phyloP scores from a whole-genome alignment of 2,888 invertebrate genomes.

The Silvanus unidentatus region DNA sequence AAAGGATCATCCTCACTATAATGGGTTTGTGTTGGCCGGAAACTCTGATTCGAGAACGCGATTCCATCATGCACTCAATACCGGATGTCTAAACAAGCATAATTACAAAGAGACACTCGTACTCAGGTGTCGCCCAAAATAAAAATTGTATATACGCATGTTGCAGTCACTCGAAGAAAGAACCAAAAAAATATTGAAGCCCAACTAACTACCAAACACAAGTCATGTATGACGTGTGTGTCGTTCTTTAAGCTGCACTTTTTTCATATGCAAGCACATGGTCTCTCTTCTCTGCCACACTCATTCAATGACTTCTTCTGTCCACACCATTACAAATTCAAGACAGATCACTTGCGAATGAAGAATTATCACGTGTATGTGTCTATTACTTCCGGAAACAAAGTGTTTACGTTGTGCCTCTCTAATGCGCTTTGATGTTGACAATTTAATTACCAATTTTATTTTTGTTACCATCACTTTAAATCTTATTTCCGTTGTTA shows the following conservation, averaged over 20 bases:
- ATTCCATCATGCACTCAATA: constrained; percentile 12
- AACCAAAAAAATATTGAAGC: no score
- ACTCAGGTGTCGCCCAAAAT: constrained; percentile 23
- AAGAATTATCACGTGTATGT: constrained; percentile 10
- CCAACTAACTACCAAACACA: no score
- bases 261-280: background rate
- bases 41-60: constrained; percentile 10
- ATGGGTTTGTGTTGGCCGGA: no score
- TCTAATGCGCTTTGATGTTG: constrained; percentile 20
- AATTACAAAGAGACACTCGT: constrained; percentile 22
- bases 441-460: constrained; percentile 23
- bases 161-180: background rate
- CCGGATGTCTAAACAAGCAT: constrained; percentile 25
- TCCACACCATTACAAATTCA: constrained; percentile 12
- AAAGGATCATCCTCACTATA: no score
- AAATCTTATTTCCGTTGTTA: background rate
- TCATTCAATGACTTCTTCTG: constrained; percentile 8
- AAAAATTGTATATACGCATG: constrained; percentile 12
- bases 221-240: no score
- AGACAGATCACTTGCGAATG: background rate
- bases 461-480: background rate
- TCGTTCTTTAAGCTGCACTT: background rate
- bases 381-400: constrained; percentile 20
- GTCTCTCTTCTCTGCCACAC: background rate
- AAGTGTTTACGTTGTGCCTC: constrained; percentile 8